phyloP scores from a whole-genome alignment of 2,888 invertebrate genomes.

The Ophonus ardosiacus region DNA sequence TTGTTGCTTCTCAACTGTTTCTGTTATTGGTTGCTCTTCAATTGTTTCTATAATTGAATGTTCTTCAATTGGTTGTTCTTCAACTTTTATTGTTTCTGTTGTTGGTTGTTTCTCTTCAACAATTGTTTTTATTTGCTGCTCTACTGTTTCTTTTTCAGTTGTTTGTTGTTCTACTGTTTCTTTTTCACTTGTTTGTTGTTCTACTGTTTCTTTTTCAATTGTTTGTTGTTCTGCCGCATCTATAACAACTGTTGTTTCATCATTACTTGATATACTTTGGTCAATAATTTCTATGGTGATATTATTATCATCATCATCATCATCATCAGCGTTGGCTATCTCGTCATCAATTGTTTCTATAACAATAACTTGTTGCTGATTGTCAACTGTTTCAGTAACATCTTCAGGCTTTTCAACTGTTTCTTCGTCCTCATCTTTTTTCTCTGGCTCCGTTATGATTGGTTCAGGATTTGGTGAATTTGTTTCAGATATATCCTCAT shows the following conservation, averaged over 20 bases:
- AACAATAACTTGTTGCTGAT: neutral
- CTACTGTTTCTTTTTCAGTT: neutral
- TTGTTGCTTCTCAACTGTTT: no score
- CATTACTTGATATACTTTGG: neutral
- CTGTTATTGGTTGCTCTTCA: no score
- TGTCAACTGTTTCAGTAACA: conserved; percentile 2
- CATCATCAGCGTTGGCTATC: no score
- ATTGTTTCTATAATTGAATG: no score
- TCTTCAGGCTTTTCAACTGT: conserved; percentile 1
- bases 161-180: no score
- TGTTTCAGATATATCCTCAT: neutral
- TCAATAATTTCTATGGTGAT: conserved; percentile 56
- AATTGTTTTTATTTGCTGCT: no score
- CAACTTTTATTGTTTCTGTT: no score
- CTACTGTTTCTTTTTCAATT: neutral
- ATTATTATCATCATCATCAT: conserved; percentile 14
- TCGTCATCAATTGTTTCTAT: conserved; percentile 14
- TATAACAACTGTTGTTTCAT: neutral
- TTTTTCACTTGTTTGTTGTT: neutral
- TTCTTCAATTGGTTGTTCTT: no score
- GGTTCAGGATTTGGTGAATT: conserved; percentile 10
- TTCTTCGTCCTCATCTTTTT: neutral
- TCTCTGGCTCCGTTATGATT: conserved; percentile 32
- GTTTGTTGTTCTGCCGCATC: neutral
- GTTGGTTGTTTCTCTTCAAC: no score